Conservation (phyloP, 1,140 invertebrate genomes). For the Neelides sp. region DNA sequence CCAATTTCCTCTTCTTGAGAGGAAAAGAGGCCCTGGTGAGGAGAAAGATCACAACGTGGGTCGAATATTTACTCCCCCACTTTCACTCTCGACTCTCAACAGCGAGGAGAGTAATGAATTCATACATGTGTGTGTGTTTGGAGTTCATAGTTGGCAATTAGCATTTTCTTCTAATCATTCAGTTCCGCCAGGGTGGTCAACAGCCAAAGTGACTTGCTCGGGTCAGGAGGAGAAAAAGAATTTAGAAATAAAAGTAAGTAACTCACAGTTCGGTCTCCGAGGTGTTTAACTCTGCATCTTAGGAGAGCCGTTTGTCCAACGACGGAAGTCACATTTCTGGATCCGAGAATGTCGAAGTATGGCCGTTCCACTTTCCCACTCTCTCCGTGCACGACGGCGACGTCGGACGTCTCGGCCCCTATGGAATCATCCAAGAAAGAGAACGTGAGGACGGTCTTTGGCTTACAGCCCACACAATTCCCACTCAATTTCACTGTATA, state of each 20-base stretch:
- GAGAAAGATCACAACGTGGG: too few species aligned
- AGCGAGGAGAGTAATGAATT: not conserved
- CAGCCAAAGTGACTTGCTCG: too few species aligned
- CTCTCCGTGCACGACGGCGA: conserved; percentile 26
- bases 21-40: too few species aligned
- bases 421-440: too few species aligned
- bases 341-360: conserved; percentile 69
- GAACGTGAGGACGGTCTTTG: too few species aligned
- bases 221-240: not conserved
- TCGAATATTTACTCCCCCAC: too few species aligned
- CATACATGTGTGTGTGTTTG: not conserved
- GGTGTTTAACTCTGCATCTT: conserved; percentile 69
- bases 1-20: too few species aligned
- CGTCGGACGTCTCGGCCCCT: conserved; percentile 29
- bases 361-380: conserved; percentile 46
- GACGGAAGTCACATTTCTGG: conserved; percentile 65
- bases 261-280: conserved; percentile 74
- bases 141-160: not conserved
- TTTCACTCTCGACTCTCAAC: not conserved
- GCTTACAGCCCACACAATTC: too few species aligned
- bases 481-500: too few species aligned
- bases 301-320: conserved; percentile 69
- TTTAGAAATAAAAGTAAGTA: not conserved
- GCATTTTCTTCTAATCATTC: conserved; percentile 6
- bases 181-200: not conserved